Evolutionary conservation across 2,797 vertebrate species (phyloP), one percentile per base, ranked within the genome.

Genomic region (Falco biarmicus): DNA sequence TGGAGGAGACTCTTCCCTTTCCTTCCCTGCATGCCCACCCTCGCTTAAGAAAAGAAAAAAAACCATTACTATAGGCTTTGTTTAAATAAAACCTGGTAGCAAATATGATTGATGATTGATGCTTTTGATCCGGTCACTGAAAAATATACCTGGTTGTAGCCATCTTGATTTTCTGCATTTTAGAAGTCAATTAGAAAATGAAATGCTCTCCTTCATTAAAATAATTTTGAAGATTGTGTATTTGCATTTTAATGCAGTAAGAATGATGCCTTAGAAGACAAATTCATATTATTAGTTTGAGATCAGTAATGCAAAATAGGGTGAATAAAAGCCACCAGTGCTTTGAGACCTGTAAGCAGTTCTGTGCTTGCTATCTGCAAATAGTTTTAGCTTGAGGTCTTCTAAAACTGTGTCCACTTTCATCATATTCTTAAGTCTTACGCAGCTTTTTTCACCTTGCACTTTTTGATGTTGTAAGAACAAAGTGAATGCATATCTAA

Each of bases 221-320:
- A 86, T 87, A 1, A 86, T 91, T 84, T 68, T 88, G 25, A 63
- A 94, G 93, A 94, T 79, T 70, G 63, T 63, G 29, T 86, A 41
- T 95, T 96, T 93, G 93, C 91, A 93, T 95, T 94, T 95, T 94
- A 93, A 96, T 95, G 87, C 47, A 41, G 45, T 54, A 83, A 89
- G 93, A 96, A 56, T 48, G 59, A 87, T 85, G 75, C 57, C 65
- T 89, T 64, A 73, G 85, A 94, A 95, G 87, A 76, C 73, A 84
- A 66, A 79, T 91, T 87, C 34, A 50, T 80, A 59, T 95, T 95
- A 84, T 89, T 95, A 65, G 81, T 88, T 96, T 95, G 95, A 94
- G 80, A 94, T 92, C 50, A 91, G 70, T 96, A 79, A 91, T 88
- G 56, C 66, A 88, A 91, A 96, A 74, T 16, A 82, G 76, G 31